Percentiles rank a stretch among this genome's conserved stretches.
Evolutionary conservation across 1,140 invertebrate genomes (phyloP).

Genomic region (Parasteatoda tepidariorum): DNA sequence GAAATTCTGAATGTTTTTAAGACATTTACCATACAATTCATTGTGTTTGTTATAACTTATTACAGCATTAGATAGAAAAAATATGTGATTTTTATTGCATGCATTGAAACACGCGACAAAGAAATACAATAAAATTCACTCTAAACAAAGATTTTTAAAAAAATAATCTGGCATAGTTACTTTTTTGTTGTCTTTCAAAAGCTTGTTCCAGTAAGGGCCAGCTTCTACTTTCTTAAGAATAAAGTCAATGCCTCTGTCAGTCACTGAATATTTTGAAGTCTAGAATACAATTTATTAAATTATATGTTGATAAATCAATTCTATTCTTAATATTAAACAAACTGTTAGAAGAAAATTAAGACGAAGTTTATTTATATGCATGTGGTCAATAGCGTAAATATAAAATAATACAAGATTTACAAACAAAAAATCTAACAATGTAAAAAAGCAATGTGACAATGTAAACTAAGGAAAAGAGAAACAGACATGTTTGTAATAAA

Average conservation of each 20-base stretch:
- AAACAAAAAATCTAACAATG: background rate
- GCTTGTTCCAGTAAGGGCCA: slow-evolving; percentile 39
- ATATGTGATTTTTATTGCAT: too few relatives aligned
- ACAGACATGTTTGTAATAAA: too few relatives aligned
- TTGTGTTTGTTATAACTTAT: too few relatives aligned
- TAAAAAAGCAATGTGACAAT: background rate
- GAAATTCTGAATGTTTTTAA: too few relatives aligned
- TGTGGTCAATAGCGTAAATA: background rate
- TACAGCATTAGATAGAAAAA: too few relatives aligned
- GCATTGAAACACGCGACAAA: too few relatives aligned
- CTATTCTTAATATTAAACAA: background rate
- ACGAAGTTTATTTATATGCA: background rate
- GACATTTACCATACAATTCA: too few relatives aligned
- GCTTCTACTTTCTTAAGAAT: slow-evolving; percentile 25
- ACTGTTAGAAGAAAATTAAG: background rate
- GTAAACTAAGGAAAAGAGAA: background rate
- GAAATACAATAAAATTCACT: too few relatives aligned
- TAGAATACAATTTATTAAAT: background rate
- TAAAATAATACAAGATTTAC: background rate
- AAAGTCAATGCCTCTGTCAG: slow-evolving; percentile 37
- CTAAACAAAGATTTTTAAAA: too few relatives aligned
- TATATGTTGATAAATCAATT: background rate
- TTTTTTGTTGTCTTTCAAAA: slow-evolving; percentile 51
- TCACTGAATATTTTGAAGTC: slow-evolving; percentile 20
- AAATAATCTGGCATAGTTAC: too few relatives aligned